Evolutionary conservation across 2,113 vertebrate species (phyloP).

Genomic region (Chunga burmeisteri): DNA sequence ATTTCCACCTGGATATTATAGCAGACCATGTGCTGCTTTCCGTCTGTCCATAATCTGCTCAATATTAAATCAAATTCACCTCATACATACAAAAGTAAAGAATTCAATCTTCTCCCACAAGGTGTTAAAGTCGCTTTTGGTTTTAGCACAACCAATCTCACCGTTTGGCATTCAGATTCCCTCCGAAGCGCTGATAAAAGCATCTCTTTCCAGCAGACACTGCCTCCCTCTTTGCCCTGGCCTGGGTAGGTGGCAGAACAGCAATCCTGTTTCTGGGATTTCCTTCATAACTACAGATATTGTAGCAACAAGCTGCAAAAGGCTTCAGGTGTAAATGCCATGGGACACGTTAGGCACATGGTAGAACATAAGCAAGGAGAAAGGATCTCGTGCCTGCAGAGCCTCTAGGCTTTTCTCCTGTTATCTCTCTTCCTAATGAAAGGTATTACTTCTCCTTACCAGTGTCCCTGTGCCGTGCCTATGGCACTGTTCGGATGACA

Average conservation of each 20-base stretch:
- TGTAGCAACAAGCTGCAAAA: background rate
- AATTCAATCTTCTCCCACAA: background rate
- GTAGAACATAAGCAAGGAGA: background rate
- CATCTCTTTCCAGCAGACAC: background rate
- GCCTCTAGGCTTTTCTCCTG: background rate
- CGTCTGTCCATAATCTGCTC: background rate
- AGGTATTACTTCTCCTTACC: background rate
- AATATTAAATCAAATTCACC: background rate
- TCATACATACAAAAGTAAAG: background rate
- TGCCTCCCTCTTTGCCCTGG: background rate
- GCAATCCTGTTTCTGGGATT: background rate
- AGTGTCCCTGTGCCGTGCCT: background rate
- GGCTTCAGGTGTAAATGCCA: background rate
- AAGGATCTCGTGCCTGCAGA: background rate
- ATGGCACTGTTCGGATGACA: background rate
- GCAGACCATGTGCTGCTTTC: background rate
- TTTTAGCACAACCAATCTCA: background rate
- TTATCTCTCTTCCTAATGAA: background rate
- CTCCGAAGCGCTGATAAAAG: background rate
- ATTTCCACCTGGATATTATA: background rate
- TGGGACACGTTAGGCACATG: background rate
- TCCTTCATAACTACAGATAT: background rate
- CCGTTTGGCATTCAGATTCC: background rate
- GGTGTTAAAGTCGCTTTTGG: accelerated
- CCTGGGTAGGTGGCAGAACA: background rate